phyloP scores from a whole-genome alignment of 2,113 vertebrate species.

The Hemicordylus capensis region DNA sequence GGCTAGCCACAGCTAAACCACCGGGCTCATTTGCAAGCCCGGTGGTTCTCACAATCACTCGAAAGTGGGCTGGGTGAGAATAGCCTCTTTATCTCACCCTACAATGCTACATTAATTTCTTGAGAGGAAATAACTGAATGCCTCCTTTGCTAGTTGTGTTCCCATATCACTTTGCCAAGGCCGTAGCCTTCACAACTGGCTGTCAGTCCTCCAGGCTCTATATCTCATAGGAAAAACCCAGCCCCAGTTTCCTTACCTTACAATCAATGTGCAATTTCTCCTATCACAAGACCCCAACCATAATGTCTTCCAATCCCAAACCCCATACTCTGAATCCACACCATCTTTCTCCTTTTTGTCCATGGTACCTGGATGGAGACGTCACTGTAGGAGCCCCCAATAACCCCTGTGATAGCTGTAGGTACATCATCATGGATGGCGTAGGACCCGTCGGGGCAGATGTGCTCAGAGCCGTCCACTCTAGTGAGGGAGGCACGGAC shows the following conservation, averaged over 20 bases:
- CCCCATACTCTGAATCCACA: neutral
- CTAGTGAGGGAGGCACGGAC: conserved; percentile 94
- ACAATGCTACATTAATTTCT: neutral
- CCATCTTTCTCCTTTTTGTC: neutral
- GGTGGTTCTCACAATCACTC: too few relatives aligned
- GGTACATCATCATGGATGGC: conserved; percentile 90
- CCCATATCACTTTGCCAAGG: neutral
- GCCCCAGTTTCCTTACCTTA: neutral
- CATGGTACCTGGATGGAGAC: conserved; percentile 93
- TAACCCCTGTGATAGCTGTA: conserved; percentile 93
- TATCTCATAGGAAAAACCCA: neutral
- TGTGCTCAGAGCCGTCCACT: conserved; percentile 91
- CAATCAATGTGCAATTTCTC: neutral
- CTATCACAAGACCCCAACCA: neutral
- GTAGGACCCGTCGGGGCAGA: conserved; percentile 94
- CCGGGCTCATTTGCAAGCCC: too few relatives aligned
- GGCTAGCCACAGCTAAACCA: too few relatives aligned
- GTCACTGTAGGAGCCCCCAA: conserved; percentile 96
- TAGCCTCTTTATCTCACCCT: too few relatives aligned
- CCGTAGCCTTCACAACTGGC: neutral
- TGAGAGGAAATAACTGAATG: neutral
- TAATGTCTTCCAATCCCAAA: accelerated
- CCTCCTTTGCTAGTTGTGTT: neutral
- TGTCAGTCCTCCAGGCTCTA: neutral
- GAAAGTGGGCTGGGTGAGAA: too few relatives aligned